Percentiles rank a stretch among this genome's conserved stretches.
These are phyloP conservation scores for Anas bahamensis DNA, from an alignment of 2,797 vertebrate genomes.

Conservation along the genomic window DNA sequence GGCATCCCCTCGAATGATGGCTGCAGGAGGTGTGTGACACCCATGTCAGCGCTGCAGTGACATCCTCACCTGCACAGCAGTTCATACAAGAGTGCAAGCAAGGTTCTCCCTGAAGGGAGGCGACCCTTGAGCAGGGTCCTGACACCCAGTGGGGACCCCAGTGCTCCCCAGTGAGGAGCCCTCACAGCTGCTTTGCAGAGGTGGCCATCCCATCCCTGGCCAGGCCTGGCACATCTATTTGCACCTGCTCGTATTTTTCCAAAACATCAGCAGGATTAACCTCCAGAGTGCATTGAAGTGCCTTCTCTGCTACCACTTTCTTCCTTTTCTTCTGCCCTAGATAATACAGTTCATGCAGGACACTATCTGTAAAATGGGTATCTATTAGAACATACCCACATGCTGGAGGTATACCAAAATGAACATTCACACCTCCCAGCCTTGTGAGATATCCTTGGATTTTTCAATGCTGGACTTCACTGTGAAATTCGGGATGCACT, in stretches of 20 bases:
- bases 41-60: accelerated
- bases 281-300: accelerated
- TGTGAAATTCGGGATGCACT: not conserved
- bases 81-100: accelerated
- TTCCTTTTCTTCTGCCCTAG: not conserved
- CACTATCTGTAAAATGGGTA: not conserved
- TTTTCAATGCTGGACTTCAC: not conserved
- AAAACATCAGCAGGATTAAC: not conserved
- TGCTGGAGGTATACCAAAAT: not conserved
- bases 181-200: not conserved
- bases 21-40: not conserved
- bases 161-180: too few relatives aligned
- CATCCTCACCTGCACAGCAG: not conserved
- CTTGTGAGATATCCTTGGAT: not conserved
- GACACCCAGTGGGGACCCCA: not conserved
- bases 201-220: not conserved
- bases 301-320: not conserved
- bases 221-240: not conserved
- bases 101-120: not conserved
- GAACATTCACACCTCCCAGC: not conserved
- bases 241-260: not conserved
- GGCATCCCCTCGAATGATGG: not conserved
- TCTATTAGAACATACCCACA: not conserved
- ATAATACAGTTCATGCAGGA: not conserved
- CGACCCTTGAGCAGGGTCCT: not conserved